Percentiles rank a stretch among this genome's conserved stretches.
These are phyloP conservation scores for Menidia beryllina DNA, from an alignment of 2,113 vertebrate genomes.

Conservation along the genomic window DNA sequence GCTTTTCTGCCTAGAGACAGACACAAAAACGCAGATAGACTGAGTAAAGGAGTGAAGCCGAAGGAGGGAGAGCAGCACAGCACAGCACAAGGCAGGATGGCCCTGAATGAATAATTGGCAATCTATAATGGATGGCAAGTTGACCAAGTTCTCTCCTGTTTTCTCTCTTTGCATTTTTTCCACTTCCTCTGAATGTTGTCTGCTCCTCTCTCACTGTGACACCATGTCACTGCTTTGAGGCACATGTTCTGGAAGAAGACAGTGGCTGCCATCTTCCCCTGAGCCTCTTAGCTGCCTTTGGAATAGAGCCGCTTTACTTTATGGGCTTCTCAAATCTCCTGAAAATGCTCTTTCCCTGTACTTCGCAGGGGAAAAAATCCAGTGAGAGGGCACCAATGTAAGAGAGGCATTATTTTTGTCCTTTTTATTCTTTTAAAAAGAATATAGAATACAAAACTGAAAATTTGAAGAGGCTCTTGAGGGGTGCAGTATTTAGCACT, in stretches of 20 bases:
- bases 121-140: constrained; percentile 77
- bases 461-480: constrained; percentile 14
- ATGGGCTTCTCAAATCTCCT: constrained; percentile 65
- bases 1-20: constrained; percentile 71
- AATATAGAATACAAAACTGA: constrained; percentile 24
- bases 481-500: constrained; percentile 31
- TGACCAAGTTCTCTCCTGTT: constrained; percentile 58
- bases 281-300: constrained; percentile 74
- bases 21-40: constrained; percentile 38
- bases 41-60: constrained; percentile 54
- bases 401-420: background rate
- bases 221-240: constrained; percentile 73
- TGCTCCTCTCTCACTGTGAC: constrained; percentile 55
- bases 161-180: background rate
- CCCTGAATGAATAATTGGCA: constrained; percentile 70
- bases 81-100: constrained; percentile 41
- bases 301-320: constrained; percentile 66
- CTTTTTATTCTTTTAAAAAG: background rate
- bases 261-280: constrained; percentile 66
- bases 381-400: constrained; percentile 59
- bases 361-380: constrained; percentile 53
- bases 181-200: constrained; percentile 22
- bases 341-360: constrained; percentile 50
- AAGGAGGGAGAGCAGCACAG: constrained; percentile 46
- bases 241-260: constrained; percentile 69